Evolutionary conservation across 2,113 vertebrate species (phyloP).

Genomic region (Poicephalus meyeri): DNA sequence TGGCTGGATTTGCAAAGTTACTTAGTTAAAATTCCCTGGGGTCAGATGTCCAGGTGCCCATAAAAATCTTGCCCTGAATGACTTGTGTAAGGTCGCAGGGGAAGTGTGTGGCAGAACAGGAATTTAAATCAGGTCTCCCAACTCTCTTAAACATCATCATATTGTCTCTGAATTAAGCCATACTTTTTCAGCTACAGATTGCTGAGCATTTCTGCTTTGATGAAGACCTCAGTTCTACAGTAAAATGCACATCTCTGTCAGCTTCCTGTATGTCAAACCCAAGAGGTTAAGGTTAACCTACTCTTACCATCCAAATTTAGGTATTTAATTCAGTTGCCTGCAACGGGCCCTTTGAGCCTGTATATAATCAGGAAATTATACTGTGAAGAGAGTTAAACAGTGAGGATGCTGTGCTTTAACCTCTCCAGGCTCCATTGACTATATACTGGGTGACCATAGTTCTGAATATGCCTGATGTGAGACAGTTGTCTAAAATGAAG

Average conservation of each 20-base stretch:
- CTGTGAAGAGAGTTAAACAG: background rate
- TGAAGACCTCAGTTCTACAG: background rate
- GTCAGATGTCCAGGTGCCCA: background rate
- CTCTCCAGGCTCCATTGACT: background rate
- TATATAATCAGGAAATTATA: background rate
- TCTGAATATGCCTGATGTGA: background rate
- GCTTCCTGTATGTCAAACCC: background rate
- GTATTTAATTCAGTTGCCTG: background rate
- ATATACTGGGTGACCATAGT: background rate
- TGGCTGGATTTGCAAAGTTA: background rate
- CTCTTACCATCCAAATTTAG: background rate
- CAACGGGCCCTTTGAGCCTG: background rate
- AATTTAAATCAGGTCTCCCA: constrained; percentile 27
- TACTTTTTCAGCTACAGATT: background rate
- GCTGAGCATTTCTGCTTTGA: background rate
- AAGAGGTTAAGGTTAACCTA: background rate
- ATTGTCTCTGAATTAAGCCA: background rate
- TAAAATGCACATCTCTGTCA: background rate
- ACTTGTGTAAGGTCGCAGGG: background rate
- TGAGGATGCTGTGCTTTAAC: background rate
- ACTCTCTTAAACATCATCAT: background rate
- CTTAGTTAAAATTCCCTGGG: background rate
- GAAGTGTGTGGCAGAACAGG: background rate
- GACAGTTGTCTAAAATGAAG: background rate
- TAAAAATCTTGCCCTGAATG: background rate